These are phyloP conservation scores for Tetranychus cinnabarinus DNA, from an alignment of 1,140 invertebrate genomes.

Conservation along the genomic window DNA sequence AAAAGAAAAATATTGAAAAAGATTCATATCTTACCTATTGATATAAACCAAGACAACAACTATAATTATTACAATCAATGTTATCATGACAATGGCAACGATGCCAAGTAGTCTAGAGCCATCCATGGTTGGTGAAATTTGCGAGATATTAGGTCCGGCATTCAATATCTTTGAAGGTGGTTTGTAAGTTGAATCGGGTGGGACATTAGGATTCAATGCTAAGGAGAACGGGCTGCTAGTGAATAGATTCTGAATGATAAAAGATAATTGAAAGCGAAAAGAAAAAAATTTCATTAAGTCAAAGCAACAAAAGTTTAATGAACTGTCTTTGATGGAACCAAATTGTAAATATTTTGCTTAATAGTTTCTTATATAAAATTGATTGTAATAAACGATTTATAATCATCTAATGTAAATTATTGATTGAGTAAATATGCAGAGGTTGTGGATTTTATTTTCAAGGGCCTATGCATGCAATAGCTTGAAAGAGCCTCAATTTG, in stretches of 20 bases:
- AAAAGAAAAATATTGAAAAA: neutral
- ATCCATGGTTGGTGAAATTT: constrained; percentile 8
- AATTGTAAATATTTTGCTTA: too few species aligned
- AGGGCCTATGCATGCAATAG: too few species aligned
- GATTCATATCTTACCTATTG: constrained; percentile 12
- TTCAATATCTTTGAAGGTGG: constrained; percentile 1
- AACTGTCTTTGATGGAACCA: too few species aligned
- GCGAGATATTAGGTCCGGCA: constrained; percentile 10
- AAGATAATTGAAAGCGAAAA: too few species aligned
- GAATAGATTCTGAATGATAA: constrained; percentile 41
- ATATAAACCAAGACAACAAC: constrained; percentile 33
- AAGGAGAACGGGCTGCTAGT: constrained; percentile 85
- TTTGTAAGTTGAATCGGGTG: constrained; percentile 1
- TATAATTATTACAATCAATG: constrained; percentile 24
- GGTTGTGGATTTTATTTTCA: too few species aligned
- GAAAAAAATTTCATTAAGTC: too few species aligned
- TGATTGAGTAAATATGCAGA: too few species aligned
- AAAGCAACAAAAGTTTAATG: too few species aligned
- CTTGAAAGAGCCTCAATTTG: too few species aligned
- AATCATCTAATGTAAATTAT: too few species aligned
- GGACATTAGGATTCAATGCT: constrained; percentile 44
- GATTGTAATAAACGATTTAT: too few species aligned
- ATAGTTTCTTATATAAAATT: too few species aligned
- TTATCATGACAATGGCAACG: constrained; percentile 48
- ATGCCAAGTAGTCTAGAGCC: constrained; percentile 9